A percentile compares a stretch with the other conserved stretches of the same genome.
Evolutionary conservation across 1,140 invertebrate genomes (phyloP).

Genomic region (Atta cephalotes): DNA sequence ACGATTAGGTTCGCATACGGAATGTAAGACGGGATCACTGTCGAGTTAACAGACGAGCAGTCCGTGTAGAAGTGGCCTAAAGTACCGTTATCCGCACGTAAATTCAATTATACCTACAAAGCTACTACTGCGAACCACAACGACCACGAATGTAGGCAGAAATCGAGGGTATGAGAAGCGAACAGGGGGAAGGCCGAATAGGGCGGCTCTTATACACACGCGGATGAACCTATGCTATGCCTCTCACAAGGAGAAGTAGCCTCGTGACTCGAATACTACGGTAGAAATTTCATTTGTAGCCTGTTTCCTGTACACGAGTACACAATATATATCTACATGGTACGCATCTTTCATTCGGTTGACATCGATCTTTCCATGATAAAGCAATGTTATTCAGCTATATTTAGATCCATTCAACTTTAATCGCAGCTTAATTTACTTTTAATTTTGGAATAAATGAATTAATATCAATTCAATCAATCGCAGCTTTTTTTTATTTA

Average conservation of each 20-base stretch:
- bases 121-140: constrained; percentile 73
- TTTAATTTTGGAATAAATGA: neutral
- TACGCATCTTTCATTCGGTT: constrained; percentile 22
- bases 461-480: neutral
- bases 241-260: constrained; percentile 51
- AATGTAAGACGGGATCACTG: constrained; percentile 60
- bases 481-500: neutral
- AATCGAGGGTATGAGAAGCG: constrained; percentile 68
- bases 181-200: constrained; percentile 52
- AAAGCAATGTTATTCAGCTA: neutral
- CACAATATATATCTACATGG: neutral
- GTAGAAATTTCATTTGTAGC: constrained; percentile 68
- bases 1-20: constrained; percentile 32
- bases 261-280: constrained; percentile 63
- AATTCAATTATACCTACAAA: constrained; percentile 82
- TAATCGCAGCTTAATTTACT: constrained; percentile 28
- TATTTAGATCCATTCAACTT: neutral
- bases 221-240: constrained; percentile 68
- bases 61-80: constrained; percentile 27
- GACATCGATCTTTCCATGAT: constrained; percentile 5
- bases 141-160: constrained; percentile 72
- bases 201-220: constrained; percentile 59
- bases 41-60: constrained; percentile 49
- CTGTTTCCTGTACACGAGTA: constrained; percentile 12
- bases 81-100: constrained; percentile 74